Evolutionary conservation across 2,888 invertebrate genomes (phyloP).

Genomic region (Callinectes sapidus): DNA sequence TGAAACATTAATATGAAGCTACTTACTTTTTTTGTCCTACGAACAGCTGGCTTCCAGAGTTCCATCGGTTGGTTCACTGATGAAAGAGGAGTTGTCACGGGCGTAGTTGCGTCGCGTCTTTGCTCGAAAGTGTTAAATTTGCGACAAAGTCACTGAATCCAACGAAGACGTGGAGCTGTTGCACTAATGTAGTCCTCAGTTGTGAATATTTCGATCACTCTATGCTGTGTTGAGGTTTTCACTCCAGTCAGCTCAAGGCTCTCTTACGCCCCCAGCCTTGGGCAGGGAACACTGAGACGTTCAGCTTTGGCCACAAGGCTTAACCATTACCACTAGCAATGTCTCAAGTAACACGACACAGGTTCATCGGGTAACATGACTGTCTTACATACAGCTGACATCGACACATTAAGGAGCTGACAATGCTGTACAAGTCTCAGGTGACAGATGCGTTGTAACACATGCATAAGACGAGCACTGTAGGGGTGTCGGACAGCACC

Average conservation of each 20-base stretch:
- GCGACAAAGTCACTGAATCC: neutral
- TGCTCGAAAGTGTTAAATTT: neutral
- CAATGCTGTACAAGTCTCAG: conserved; percentile 20
- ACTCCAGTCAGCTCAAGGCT: conserved; percentile 15
- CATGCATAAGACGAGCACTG: conserved; percentile 39
- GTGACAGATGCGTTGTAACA: conserved; percentile 43
- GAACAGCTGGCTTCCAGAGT: conserved; percentile 54
- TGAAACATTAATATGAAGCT: neutral
- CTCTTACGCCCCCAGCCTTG: neutral
- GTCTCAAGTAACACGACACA: conserved; percentile 18
- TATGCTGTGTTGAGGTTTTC: neutral
- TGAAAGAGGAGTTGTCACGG: neutral
- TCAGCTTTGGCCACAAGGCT: neutral
- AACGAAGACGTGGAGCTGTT: neutral
- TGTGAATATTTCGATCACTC: conserved; percentile 14
- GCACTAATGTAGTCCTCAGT: neutral
- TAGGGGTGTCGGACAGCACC: conserved; percentile 27
- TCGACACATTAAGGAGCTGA: neutral
- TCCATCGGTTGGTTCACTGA: conserved; percentile 50
- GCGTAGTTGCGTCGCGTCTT: neutral
- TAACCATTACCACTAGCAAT: conserved; percentile 11
- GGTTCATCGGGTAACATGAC: neutral
- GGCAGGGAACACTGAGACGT: neutral
- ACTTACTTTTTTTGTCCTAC: conserved; percentile 59
- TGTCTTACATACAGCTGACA: neutral